Evolutionary conservation across 2,113 vertebrate genomes (phyloP), one percentile per base, ranked within the genome.

Genomic region (Carassius auratus): DNA sequence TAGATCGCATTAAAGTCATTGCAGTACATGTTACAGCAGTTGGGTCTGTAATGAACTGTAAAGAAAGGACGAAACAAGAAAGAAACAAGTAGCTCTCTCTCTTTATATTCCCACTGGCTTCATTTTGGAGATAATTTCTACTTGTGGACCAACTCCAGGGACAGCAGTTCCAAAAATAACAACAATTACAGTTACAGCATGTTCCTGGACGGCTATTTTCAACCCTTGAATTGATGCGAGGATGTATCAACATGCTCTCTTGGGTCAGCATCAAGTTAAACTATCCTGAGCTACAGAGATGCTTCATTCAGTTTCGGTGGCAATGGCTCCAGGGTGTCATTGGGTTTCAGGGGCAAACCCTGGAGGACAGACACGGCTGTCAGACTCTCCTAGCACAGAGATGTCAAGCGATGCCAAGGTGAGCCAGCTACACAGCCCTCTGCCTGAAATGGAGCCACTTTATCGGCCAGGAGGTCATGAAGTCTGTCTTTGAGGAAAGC

Each of bases 11-110:
- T 81, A 81, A 12, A 52, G 45, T 36, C 42, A 50, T 26, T 68
- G 42, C 23, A 30, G 45, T 68, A 81, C 23, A 81, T 45, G 30
- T 52, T 81, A 81, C 23, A 5, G 62, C 42, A 81, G 48, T 52
- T 81, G 42, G 45, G 62, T 26, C 42, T 13, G 45, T 68, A 76
- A 82, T 76, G 80, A 30, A 55, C 42, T 83, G n/a, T 21, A 71
- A 36, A 36, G 7, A n/a, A 23, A 50, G 36, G 55, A 42, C 3
- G 50, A 66, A 92, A 92, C 92, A 91, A 92, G 86, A 59, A 33
- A 55, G 84, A 85, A 59, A 36, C 76, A 48, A 4, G 84, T 85
- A 75, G 84, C 52, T 45, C 78, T 78, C 19, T 42, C 59, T 84
- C 84, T 55, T 64, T 85, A 66, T 86, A 48, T 78, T 5, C 74